Base-by-base conservation (phyloP, 2,113 vertebrate species). In the Alosa alosa region DNA sequence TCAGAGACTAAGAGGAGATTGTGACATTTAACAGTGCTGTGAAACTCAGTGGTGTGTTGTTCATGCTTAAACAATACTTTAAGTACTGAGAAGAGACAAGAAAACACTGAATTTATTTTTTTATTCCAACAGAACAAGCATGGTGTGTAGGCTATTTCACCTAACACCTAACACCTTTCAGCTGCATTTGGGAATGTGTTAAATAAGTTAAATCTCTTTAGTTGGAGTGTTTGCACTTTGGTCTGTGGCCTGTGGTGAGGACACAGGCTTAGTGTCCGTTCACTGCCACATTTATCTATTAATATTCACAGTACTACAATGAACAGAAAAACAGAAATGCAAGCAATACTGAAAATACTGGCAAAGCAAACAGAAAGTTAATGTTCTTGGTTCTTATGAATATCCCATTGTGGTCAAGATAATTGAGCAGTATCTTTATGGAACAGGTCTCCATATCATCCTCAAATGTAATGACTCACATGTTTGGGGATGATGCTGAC, bases 281-380 rank as follows among this genome's bases (percentile, higher is more conserved):
- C n/a, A 31, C 25, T 31, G 64, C n/a, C 64, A 72, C 11, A 36
- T 72, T 9, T 72, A 13, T 72, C 13, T 72, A 1, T 6, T 36
- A 72, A 72, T 72, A 72, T 72, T 36, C 64, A 72, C 7, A 36
- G 11, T 72, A 13, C 25, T 72, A 72, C n/a, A 25, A 25, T 31
- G 6, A 1, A 20, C 6, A 18, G 17, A 60, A 22, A 72, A 60
- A 60, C 75, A 52, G 25, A 49, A 60, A 81, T 3, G 22, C 15
- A 44, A 83, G 22, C 72, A 49, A 82, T 89, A 82, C 64, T 45
- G 31, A 83, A 75, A 83, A 83, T 81, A 75, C 15, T 31, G 60
- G 8, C 50, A 47, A 86, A 50, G 25, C 50, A 50, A 82, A 44
- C 41, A 17, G 50, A 36, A 5, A 46, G 47, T 0, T 22, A 31